Evolutionary conservation across 2,888 invertebrate species (phyloP), one percentile per base, ranked within the genome.

Genomic region (Chironomus tentans): DNA sequence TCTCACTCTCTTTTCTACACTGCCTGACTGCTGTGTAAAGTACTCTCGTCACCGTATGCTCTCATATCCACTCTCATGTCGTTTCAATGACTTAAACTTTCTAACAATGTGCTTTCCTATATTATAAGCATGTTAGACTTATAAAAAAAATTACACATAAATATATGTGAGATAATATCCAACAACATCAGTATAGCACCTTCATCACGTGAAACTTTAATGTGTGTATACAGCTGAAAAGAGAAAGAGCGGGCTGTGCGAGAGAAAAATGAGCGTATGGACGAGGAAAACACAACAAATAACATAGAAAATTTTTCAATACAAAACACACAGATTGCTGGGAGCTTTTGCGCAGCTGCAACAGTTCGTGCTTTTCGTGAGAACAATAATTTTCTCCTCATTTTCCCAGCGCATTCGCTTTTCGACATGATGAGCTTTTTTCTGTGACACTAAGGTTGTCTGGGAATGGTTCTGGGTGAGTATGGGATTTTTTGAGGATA

Each of bases 121-220:
- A 10, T 38, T 38, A 38, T 38, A 10, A 38, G 38, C 38, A 38
- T 38, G 2, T 38, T 10, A 38, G 38, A 2, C 38, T 7, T 10
- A 38, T 38, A 38, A 38, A 38, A 10, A 28, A 38, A 38, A 38
- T 38, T 38, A 10, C 38, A 38, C 38, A 38, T 38, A 38, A 38
- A 38, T 38, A 56, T 15, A 56, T 56, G 18, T 7, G 15, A 56
- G 56, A 56, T 56, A 56, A 56, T 38, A 38, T 56, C 24, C 65
- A 65, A 65, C 65, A 65, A 65, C 56, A 56, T 56, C 38, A 38
- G 10, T 38, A 38, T 18, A 70, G 50, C 71, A 62, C 61, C 72
- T 28, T 15, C 50, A 70, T 62, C 72, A 62, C 72, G 72, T 72
- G 72, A 62, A 72, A 72, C 7, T 72, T 72, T 72, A 71, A 72